These are phyloP conservation scores for Cygnus atratus DNA, from an alignment of 2,113 vertebrate genomes.

Conservation along the genomic window DNA sequence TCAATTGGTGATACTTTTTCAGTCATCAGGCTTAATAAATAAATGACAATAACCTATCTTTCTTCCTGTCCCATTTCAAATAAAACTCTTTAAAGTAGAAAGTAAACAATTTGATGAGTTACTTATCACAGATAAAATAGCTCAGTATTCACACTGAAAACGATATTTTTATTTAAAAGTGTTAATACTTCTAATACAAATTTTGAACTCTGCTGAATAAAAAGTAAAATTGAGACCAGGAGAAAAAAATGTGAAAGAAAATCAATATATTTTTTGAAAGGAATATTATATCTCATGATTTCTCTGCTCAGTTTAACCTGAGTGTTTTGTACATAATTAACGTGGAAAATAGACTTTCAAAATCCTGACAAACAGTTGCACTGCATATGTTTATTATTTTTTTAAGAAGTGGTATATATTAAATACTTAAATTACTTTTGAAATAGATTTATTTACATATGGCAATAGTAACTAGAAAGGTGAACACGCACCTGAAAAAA, in stretches of 20 bases:
- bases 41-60: not conserved
- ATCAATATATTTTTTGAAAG: not conserved
- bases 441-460: not conserved
- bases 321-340: not conserved
- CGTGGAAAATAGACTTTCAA: not conserved
- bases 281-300: not conserved
- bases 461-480: not conserved
- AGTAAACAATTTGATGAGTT: not conserved
- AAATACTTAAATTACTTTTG: not conserved
- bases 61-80: not conserved
- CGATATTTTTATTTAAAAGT: not conserved
- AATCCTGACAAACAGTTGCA: not conserved
- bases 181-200: not conserved
- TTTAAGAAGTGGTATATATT: not conserved
- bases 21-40: not conserved
- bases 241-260: not conserved
- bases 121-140: not conserved
- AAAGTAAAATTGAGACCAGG: not conserved
- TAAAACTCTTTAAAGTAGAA: not conserved
- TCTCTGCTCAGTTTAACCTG: not conserved
- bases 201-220: not conserved
- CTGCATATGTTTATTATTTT: fast-evolving
- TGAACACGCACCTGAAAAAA: not conserved
- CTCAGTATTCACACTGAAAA: not conserved
- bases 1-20: not conserved